Evolutionary conservation across 2,888 invertebrate species (phyloP), one percentile per base, ranked within the genome.

Genomic region (Euphydryas editha): DNA sequence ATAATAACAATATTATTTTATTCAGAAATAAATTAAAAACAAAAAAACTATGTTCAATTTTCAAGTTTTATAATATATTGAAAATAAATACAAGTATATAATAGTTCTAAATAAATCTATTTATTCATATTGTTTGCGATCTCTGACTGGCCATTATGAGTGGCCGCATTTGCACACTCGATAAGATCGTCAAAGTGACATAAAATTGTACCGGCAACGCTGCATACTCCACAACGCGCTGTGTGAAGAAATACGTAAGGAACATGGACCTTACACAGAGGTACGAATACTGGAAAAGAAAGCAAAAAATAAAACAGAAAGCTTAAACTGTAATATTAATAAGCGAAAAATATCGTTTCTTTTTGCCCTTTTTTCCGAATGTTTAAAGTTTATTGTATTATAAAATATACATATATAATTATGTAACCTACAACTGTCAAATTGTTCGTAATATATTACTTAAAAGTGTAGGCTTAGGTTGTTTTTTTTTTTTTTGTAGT

Each of bases 161-260:
- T 72, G 68, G 65, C 69, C 69, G 69, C 81, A 83, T 85, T 85
- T 83, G 83, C 82, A 82, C 82, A 81, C 78, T 81, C 80, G 88
- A 87, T 87, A 87, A 76, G 79, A 86, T 87, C 85, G 81, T 81
- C 81, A 79, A 78, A 84, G 84, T 85, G 87, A 87, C 87, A 86
- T 86, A 86, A 86, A 88, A 86, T 85, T 82, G 86, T 81, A 80
- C 79, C 77, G 68, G 73, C 70, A 67, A 69, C 69, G 62, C 63
- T 67, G 70, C 64, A 65, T 54, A 67, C 55, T 67, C 49, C 39
- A 47, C 68, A 70, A 59, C 61, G 49, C 67, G 68, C 59, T 69
- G 64, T 65, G 68, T 75, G 72, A 65, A 71, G 73, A 72, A 74
- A 73, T 75, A 68, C 39, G 47, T 60, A 64, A 21, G 46, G 60